These are phyloP conservation scores for Orchesellides sinensis DNA, from an alignment of 2,888 invertebrate species.

Conservation along the genomic window DNA sequence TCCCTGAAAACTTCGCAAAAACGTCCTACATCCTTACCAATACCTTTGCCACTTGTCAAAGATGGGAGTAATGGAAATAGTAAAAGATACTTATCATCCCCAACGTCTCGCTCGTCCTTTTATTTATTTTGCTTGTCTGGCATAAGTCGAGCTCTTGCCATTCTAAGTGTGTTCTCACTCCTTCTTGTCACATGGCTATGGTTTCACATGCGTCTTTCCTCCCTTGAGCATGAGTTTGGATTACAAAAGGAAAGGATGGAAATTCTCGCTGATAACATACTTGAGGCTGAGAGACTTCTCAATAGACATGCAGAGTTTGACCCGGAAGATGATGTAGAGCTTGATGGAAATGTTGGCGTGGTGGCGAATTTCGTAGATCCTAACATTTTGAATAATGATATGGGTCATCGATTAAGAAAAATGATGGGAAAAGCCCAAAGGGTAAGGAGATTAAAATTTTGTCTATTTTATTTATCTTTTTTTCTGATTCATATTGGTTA, in stretches of 20 bases:
- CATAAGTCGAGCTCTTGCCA: conserved; percentile 43
- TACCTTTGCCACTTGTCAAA: conserved; percentile 28
- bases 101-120: conserved; percentile 30
- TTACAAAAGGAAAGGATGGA: conserved; percentile 41
- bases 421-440: conserved; percentile 45
- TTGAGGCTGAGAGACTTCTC: conserved; percentile 50
- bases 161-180: conserved; percentile 58
- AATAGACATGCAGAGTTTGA: conserved; percentile 39
- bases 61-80: conserved; percentile 33
- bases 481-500: neutral
- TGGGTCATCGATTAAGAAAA: conserved; percentile 36
- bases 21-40: conserved; percentile 44
- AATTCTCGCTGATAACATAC: conserved; percentile 44
- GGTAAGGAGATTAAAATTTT: conserved; percentile 45
- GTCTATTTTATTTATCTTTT: neutral
- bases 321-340: conserved; percentile 16
- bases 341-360: neutral
- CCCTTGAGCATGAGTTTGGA: conserved; percentile 53
- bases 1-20: neutral
- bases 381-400: neutral
- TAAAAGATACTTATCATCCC: conserved; percentile 9
- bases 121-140: conserved; percentile 43
- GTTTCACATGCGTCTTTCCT: conserved; percentile 64
- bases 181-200: conserved; percentile 55
- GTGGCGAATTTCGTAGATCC: neutral